These are phyloP conservation scores for Drosophila sp. DNA, from an alignment of 1,140 invertebrate species.

Conservation along the genomic window DNA sequence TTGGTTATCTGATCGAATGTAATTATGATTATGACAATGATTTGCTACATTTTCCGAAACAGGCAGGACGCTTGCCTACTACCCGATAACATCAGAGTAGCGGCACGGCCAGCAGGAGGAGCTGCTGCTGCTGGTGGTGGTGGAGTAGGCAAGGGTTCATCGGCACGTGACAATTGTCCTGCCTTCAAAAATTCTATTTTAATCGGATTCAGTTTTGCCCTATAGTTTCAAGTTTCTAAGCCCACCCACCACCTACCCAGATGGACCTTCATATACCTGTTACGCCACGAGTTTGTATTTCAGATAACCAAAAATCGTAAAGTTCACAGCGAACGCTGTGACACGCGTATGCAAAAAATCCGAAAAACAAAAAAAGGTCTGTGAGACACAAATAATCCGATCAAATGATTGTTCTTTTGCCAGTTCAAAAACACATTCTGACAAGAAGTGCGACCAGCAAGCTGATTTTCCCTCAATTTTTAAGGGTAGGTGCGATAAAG, in stretches of 20 bases:
- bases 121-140: neutral
- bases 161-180: conserved; percentile 73
- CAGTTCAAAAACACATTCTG: conserved; percentile 50
- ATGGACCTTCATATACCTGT: conserved; percentile 59
- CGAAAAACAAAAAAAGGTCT: conserved; percentile 9
- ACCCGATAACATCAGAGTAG: neutral
- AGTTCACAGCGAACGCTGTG: conserved; percentile 38
- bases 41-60: conserved; percentile 70
- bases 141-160: conserved; percentile 51
- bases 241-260: conserved; percentile 6
- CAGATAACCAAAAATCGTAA: conserved; percentile 45
- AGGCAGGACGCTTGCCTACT: conserved; percentile 9
- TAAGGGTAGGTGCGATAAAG: neutral
- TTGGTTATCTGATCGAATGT: conserved; percentile 80
- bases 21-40: conserved; percentile 82
- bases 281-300: conserved; percentile 57
- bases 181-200: conserved; percentile 49
- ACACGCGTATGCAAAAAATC: conserved; percentile 70
- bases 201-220: conserved; percentile 54
- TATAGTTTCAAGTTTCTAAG: conserved; percentile 58
- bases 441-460: conserved; percentile 9
- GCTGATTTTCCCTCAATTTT: neutral
- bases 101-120: neutral
- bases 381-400: conserved; percentile 66
- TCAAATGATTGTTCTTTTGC: conserved; percentile 76